Evolutionary conservation across 53 echinoderm and acorn worm species (phyloP).

Genomic region (Paelopatides confundens): DNA sequence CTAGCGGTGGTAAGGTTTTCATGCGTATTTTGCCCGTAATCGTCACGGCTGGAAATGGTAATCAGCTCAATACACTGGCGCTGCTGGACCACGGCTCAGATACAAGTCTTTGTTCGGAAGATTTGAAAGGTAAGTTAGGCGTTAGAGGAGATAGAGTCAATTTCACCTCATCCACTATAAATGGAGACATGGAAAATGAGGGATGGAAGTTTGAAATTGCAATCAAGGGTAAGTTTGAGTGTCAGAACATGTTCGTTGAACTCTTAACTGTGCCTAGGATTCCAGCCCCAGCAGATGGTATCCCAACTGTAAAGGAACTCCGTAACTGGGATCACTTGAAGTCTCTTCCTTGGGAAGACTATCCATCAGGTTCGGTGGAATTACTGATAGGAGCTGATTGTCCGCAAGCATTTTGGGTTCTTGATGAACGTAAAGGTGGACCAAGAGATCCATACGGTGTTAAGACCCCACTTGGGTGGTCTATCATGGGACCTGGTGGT

Average conservation of each 20-base stretch:
- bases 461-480: conserved; percentile 66
- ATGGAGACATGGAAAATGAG: conserved; percentile 54
- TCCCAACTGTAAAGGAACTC: conserved; percentile 57
- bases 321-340: conserved; percentile 60
- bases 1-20: conserved; percentile 62
- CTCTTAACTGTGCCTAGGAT: conserved; percentile 59
- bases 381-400: conserved; percentile 56
- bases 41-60: conserved; percentile 43
- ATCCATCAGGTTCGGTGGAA: conserved; percentile 4
- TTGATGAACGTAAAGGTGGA: conserved; percentile 56
- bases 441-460: conserved; percentile 60
- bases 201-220: conserved; percentile 49
- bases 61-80: conserved; percentile 58
- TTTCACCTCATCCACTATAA: conserved; percentile 54
- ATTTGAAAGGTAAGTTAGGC: conserved; percentile 46
- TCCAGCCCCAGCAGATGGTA: conserved; percentile 48
- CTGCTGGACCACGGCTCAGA: conserved; percentile 65
- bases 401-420: conserved; percentile 63
- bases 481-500: conserved; percentile 65
- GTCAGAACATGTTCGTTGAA: conserved; percentile 32
- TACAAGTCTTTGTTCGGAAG: conserved; percentile 60
- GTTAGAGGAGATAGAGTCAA: conserved; percentile 51
- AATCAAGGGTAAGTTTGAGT: conserved; percentile 56
- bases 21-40: conserved; percentile 63
- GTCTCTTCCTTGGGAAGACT: conserved; percentile 51